Evolutionary conservation across 2,113 vertebrate genomes (phyloP).

Genomic region (Gymnobelideus leadbeateri): DNA sequence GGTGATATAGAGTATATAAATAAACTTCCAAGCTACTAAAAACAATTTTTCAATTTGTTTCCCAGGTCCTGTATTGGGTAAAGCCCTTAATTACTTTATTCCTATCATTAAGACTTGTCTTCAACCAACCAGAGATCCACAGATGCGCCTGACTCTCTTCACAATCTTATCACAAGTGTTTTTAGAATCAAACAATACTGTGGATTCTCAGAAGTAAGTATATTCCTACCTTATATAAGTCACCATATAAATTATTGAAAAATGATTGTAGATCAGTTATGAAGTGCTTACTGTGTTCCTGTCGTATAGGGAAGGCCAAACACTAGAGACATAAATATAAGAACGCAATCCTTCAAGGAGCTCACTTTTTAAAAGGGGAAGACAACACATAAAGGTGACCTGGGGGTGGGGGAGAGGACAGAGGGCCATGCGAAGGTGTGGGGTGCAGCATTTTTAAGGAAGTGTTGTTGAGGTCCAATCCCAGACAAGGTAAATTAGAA

Average conservation of each 20-base stretch:
- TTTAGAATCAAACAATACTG: slow-evolving; percentile 86
- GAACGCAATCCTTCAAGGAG: neutral
- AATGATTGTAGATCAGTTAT: neutral
- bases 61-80: slow-evolving; percentile 93
- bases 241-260: neutral
- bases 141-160: slow-evolving; percentile 93
- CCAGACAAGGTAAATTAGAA: neutral
- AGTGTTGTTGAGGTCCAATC: neutral
- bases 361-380: neutral
- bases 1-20: neutral
- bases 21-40: neutral
- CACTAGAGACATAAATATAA: neutral
- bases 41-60: slow-evolving; percentile 62
- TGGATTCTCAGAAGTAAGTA: slow-evolving; percentile 93
- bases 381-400: neutral
- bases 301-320: neutral
- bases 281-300: neutral
- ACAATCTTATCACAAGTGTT: slow-evolving; percentile 90
- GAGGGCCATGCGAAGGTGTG: neutral
- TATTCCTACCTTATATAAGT: slow-evolving; percentile 14
- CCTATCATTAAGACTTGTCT: slow-evolving; percentile 88
- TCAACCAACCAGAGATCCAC: slow-evolving; percentile 89
- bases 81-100: slow-evolving; percentile 87
- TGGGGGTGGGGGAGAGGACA: too few relatives aligned
- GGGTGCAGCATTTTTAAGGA: neutral